Evolutionary conservation across 1,140 invertebrate genomes (phyloP), one percentile per base, ranked within the genome.

Genomic region (Heliothis subflexa): DNA sequence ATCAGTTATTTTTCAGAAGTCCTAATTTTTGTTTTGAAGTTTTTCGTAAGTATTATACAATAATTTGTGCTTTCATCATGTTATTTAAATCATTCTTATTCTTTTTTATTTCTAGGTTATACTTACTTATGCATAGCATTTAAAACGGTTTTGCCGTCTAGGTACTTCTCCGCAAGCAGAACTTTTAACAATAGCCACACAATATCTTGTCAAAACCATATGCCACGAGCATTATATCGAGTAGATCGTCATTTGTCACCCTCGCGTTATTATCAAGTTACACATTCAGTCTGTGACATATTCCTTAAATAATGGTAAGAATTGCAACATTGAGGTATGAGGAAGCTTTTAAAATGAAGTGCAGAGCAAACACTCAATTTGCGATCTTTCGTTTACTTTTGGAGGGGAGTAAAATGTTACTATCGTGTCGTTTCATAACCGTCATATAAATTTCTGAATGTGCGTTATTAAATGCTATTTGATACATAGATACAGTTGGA

Each of bases 301-400:
- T 74, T 10, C 18, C 16, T 61, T 21, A 61, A 74, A 49, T 62
- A 74, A 49, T n/a, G n/a, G 54, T 7, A 33, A 16, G 54, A 59
- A 61, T 9, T 78, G 76, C 66, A 71, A 52, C 16, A 52, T 18
- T 14, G 57, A 21, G 57, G 66, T 18, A 74, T 71, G 28, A 70
- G 86, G 83, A 88, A 85, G 84, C 85, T 87, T 84, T 86, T 81
- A 81, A 81, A 81, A 83, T 82, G 82, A 85, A 93, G 90, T 91
- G 89, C 85, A 88, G 49, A 83, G 85, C 81, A 90, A 89, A 93
- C 88, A 92, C 84, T 88, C 84, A 87, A 88, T 89, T 87, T 88
- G 82, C 79, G 83, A 84, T 83, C 76, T 85, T 68, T 83, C 76
- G 85, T 68, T 79, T 83, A 83, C 85, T 85, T 85, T 81, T 79